Conservation (phyloP, 2,888 invertebrate species). For the Athripsodes cinereus region DNA sequence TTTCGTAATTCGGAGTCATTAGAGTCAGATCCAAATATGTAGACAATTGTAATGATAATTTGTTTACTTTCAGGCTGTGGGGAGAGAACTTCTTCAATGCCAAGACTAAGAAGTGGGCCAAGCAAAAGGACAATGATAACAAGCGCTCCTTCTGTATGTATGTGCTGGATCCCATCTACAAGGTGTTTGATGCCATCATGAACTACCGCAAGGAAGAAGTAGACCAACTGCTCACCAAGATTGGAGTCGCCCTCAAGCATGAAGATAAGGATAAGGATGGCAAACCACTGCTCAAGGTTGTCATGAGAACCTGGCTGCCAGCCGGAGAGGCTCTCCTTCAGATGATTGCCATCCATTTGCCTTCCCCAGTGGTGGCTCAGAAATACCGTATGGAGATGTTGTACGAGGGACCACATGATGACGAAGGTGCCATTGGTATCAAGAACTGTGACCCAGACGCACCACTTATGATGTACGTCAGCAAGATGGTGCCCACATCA, state of each 20-base stretch:
- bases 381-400: constrained; percentile 99
- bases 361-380: constrained; percentile 98
- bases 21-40: too few relatives aligned
- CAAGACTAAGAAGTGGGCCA: constrained; percentile 97
- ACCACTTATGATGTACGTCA: constrained; percentile 99
- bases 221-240: constrained; percentile 78
- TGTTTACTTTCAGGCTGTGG: constrained; percentile 63
- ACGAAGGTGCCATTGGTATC: constrained; percentile 87
- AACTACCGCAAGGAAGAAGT: constrained; percentile 94
- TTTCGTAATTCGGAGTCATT: too few relatives aligned
- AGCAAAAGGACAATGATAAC: constrained; percentile 84
- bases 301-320: constrained; percentile 99
- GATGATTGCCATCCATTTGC: constrained; percentile 99
- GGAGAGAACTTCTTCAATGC: constrained; percentile 99
- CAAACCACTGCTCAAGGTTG: constrained; percentile 91
- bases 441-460: constrained; percentile 94
- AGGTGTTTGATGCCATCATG: constrained; percentile 78
- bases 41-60: too few relatives aligned
- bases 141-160: constrained; percentile 99
- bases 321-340: constrained; percentile 99
- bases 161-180: constrained; percentile 97
- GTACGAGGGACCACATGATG: constrained; percentile 97
- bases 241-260: constrained; percentile 84
- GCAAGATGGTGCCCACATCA: constrained; percentile 99
- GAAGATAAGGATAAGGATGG: constrained; percentile 97